Base-by-base conservation (phyloP, 2,797 vertebrate genomes). In the Limosa lapponica region DNA sequence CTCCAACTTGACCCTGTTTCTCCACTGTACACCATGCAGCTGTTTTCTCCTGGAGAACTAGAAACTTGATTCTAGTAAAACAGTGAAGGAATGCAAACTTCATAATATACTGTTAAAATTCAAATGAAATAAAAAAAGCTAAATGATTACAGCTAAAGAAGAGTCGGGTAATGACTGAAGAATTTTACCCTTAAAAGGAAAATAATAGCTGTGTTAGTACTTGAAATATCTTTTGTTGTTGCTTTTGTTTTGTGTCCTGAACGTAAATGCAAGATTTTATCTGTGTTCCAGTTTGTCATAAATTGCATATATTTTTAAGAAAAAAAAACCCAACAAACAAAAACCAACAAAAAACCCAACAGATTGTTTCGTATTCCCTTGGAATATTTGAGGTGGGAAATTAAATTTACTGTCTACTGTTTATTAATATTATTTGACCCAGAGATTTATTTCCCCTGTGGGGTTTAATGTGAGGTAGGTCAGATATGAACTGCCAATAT, bases 11-110 rank as follows among this genome's bases (percentile, higher is more conserved):
- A n/a, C n/a, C n/a, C n/a, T n/a, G 13, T 12, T 73, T 16, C 3
- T 32, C n/a, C 4, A 25, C 11, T 48, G 11, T 59, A 37, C 1
- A 2, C 6, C 5, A n/a, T 19, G 16, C 3, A 59, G 13, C 10
- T 59, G 6, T 52, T 36, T 22, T 43, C 12, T 61, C 14, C 24
- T 82, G 10, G 10, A 57, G 17, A 78, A 28, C 8, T 25, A 57
- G 22, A 57, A 69, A 51, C 12, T 24, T 70, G 11, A 32, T 12
- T 59, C 30, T 59, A 4, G 6, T 46, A 23, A 77, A 69, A 69
- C 1, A 3, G 2, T 51, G 41, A 87, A 67, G 24, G 20, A 55
- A 55, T 59, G 23, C 8, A 72, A 83, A n/a, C 3, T 30, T 51
- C 14, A 46, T 8, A 66, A 52, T 62, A 71, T 11, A 57, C 3